Conservation (phyloP, 2,888 invertebrate species). For the Theodoxus fluviatilis region DNA sequence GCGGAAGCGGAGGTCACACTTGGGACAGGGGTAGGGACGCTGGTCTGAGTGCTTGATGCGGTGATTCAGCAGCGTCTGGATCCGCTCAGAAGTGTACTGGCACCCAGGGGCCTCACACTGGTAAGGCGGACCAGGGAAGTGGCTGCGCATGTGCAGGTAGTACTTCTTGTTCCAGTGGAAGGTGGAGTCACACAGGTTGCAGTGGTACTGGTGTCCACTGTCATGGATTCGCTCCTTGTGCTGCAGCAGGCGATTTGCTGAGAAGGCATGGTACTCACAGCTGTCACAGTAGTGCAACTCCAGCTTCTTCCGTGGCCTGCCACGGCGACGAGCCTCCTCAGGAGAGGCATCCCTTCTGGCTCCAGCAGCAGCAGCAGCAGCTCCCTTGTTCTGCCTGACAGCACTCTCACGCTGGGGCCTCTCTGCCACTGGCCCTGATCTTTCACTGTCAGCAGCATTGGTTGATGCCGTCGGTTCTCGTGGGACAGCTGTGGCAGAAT, state of each 20-base stretch:
- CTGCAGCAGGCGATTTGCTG: constrained; percentile 35
- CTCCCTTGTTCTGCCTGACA: no score
- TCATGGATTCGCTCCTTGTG: constrained; percentile 43
- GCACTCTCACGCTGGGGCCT: no score
- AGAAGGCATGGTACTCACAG: constrained; percentile 41
- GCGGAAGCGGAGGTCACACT: constrained; percentile 72
- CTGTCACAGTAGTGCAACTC: constrained; percentile 38
- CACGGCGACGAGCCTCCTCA: no score
- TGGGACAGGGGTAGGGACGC: constrained; percentile 67
- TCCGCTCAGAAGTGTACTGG: constrained; percentile 67
- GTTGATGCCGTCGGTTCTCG: no score
- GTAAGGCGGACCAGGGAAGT: constrained; percentile 73
- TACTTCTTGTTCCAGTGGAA: constrained; percentile 73
- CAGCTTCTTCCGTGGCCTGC: no score
- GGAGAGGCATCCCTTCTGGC: no score
- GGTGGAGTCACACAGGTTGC: constrained; percentile 73
- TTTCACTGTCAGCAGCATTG: no score
- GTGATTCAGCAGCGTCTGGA: constrained; percentile 72
- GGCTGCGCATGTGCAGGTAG: constrained; percentile 71
- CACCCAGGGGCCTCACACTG: constrained; percentile 71
- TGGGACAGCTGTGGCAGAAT: no score
- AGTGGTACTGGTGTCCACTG: constrained; percentile 51
- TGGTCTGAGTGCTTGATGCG: constrained; percentile 70
- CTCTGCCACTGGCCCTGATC: no score
- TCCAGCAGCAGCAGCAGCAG: no score